Percentiles rank a stretch among this genome's conserved stretches.
Conservation (phyloP, 1,140 invertebrate genomes). For the Caerostris darwini region DNA sequence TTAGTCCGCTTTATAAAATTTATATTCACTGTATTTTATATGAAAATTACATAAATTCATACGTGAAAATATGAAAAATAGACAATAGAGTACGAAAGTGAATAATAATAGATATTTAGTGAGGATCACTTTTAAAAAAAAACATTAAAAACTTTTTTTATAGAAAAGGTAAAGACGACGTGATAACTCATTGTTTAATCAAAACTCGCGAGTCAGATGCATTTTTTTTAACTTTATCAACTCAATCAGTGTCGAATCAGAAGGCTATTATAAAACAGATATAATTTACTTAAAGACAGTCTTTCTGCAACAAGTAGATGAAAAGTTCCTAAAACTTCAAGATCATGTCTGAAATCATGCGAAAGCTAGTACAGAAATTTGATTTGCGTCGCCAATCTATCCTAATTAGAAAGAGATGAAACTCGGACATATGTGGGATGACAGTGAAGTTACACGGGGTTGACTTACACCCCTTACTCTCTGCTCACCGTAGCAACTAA, state of each 20-base stretch:
- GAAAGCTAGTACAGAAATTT: background rate
- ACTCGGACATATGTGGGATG: background rate
- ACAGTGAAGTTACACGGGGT: background rate
- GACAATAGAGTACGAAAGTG: too few species aligned
- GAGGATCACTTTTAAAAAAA: too few species aligned
- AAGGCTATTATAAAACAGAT: background rate
- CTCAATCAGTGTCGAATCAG: background rate
- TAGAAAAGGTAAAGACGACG: too few species aligned
- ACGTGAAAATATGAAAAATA: too few species aligned
- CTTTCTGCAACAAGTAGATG: background rate
- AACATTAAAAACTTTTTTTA: too few species aligned
- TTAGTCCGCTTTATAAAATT: too few species aligned
- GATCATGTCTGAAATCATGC: background rate
- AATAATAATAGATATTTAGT: too few species aligned
- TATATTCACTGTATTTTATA: too few species aligned
- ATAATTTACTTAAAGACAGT: background rate
- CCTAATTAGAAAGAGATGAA: constrained; percentile 1
- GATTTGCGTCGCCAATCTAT: background rate
- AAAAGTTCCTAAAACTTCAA: background rate
- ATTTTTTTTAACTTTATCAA: background rate
- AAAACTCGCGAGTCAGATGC: too few species aligned
- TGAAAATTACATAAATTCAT: too few species aligned
- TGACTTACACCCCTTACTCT: background rate
- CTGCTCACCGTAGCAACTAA: background rate
- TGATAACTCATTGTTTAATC: too few species aligned